phyloP scores from a whole-genome alignment of 2,888 invertebrate species.

The Scrobipalpa atriplicella region DNA sequence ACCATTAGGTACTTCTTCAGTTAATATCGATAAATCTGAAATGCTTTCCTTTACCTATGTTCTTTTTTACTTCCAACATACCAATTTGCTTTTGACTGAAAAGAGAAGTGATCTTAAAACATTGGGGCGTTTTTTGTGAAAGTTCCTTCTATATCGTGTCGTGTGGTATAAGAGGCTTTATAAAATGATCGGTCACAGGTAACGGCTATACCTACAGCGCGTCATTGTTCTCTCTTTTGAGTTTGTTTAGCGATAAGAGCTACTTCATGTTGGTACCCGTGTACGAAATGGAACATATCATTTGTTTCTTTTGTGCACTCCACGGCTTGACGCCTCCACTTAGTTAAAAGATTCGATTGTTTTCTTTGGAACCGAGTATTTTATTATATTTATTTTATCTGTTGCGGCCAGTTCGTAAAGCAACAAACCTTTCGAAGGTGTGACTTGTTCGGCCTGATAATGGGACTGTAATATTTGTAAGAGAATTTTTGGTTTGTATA shows the following conservation, averaged over 20 bases:
- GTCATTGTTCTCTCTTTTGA: constrained; percentile 76
- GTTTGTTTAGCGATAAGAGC: constrained; percentile 79
- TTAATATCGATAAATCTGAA: no score
- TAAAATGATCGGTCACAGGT: constrained; percentile 56
- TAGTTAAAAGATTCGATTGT: constrained; percentile 67
- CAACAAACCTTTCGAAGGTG: neutral
- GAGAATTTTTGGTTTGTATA: no score
- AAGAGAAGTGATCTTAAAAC: no score
- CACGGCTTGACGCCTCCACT: constrained; percentile 53
- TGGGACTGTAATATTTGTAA: no score
- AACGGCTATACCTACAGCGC: constrained; percentile 63
- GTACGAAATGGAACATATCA: constrained; percentile 68
- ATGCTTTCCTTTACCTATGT: no score
- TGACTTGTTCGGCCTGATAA: neutral
- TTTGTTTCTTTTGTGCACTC: constrained; percentile 64
- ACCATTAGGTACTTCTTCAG: no score
- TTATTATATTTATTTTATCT: constrained; percentile 33
- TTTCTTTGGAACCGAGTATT: constrained; percentile 49
- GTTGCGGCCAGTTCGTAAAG: constrained; percentile 34
- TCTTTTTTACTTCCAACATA: no score
- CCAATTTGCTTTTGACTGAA: no score
- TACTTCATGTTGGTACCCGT: constrained; percentile 68
- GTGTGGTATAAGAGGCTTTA: constrained; percentile 51
- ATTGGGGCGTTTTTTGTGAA: no score
- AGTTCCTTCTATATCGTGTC: constrained; percentile 35